These are phyloP conservation scores for Yponomeuta cagnagella DNA, from an alignment of 2,888 invertebrate genomes.

Conservation along the genomic window DNA sequence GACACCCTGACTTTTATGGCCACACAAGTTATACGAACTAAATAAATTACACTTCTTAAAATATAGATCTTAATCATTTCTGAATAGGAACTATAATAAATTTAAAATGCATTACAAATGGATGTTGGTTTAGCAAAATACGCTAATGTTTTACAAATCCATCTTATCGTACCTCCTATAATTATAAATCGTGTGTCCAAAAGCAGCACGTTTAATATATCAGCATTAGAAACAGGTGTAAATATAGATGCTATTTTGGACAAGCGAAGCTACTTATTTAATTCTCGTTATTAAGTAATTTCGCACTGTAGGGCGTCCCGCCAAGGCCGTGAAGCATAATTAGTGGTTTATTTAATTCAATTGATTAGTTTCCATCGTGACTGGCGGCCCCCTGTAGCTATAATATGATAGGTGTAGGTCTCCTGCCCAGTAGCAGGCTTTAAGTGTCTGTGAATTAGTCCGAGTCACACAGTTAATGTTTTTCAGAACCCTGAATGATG, in stretches of 20 bases:
- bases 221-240: neutral
- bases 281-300: conserved; percentile 5
- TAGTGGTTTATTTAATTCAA: neutral
- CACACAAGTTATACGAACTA: neutral
- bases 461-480: neutral
- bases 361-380: conserved; percentile 2
- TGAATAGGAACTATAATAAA: neutral
- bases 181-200: too few relatives aligned
- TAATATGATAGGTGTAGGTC: conserved; percentile 14
- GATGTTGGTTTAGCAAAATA: neutral
- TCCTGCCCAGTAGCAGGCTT: neutral
- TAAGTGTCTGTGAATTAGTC: neutral
- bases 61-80: neutral
- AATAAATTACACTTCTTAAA: neutral
- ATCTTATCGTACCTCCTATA: neutral
- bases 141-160: neutral
- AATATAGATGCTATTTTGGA: neutral
- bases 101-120: neutral
- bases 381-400: conserved; percentile 35
- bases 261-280: neutral
- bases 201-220: too few relatives aligned
- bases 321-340: neutral
- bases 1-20: conserved; percentile 3
- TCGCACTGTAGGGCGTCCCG: neutral
- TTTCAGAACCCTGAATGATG: too few relatives aligned